A percentile compares a stretch with the other conserved stretches of the same genome.
Conservation (phyloP, 2,888 invertebrate genomes). For the Ephialtes manifestator region DNA sequence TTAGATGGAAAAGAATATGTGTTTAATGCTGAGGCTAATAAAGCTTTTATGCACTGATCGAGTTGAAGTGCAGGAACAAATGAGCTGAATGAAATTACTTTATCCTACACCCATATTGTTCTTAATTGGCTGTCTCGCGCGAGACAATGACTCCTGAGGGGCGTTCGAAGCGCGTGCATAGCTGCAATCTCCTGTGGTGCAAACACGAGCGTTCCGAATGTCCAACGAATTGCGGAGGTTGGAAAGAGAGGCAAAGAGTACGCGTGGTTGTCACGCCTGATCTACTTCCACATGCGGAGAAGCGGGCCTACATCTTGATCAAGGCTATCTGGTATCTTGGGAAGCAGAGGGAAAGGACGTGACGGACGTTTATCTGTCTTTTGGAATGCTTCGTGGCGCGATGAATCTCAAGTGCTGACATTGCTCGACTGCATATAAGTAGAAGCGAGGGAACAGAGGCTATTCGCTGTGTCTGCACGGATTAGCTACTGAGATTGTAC, state of each 20-base stretch:
- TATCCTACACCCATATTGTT: conserved; percentile 28
- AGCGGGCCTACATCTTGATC: conserved; percentile 37
- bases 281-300: conserved; percentile 24
- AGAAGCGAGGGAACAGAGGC: neutral
- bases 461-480: neutral
- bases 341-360: conserved; percentile 10
- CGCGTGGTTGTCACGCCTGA: conserved; percentile 22
- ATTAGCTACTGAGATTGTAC: conserved; percentile 3
- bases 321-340: conserved; percentile 42
- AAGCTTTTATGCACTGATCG: conserved; percentile 11
- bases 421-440: neutral
- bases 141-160: conserved; percentile 33
- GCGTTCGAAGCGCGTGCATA: conserved; percentile 3
- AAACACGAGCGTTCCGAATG: conserved; percentile 16
- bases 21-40: neutral
- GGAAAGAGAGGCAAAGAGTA: neutral
- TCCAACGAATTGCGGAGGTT: neutral
- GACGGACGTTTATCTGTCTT: conserved; percentile 13
- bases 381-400: conserved; percentile 3
- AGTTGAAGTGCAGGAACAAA: conserved; percentile 18
- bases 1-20: too few species aligned
- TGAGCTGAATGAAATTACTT: conserved; percentile 50
- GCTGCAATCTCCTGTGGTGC: neutral
- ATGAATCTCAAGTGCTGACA: conserved; percentile 10
- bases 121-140: conserved; percentile 39